A percentile compares a stretch with the other conserved stretches of the same genome.
phyloP scores from a whole-genome alignment of 2,888 invertebrate species.

The Drosophila prostipennis region DNA sequence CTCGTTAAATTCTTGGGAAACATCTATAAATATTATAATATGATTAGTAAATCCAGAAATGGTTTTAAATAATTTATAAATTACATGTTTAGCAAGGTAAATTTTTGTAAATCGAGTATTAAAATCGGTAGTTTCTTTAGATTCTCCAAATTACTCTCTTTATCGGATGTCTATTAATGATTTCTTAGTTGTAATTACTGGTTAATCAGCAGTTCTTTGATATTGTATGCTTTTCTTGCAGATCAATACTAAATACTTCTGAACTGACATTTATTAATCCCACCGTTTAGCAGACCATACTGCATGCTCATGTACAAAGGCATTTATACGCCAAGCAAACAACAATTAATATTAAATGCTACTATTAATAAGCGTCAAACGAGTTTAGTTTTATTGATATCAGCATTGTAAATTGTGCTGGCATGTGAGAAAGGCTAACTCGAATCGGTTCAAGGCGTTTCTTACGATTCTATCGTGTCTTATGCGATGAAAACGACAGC shows the following conservation, averaged over 20 bases:
- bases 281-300: conserved; percentile 1
- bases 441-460: conserved; percentile 8
- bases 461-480: not conserved
- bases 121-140: too few species aligned
- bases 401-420: conserved; percentile 12
- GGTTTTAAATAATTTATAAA: too few species aligned
- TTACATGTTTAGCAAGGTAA: too few species aligned
- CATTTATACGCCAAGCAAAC: conserved; percentile 5
- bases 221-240: not conserved
- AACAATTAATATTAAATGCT: conserved; percentile 10
- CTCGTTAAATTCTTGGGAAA: too few species aligned
- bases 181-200: too few species aligned
- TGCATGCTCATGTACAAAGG: conserved; percentile 5
- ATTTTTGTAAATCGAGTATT: too few species aligned
- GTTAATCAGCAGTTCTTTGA: too few species aligned
- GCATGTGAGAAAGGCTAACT: conserved; percentile 7
- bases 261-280: conserved; percentile 9
- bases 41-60: too few species aligned
- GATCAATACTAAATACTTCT: not conserved
- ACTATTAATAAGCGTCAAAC: conserved; percentile 21
- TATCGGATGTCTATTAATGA: too few species aligned
- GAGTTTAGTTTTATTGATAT: conserved; percentile 14
- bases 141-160: too few species aligned
- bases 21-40: too few species aligned
- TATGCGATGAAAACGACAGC: not conserved